phyloP scores from a whole-genome alignment of 2,113 vertebrate species.

The Pipra filicauda region DNA sequence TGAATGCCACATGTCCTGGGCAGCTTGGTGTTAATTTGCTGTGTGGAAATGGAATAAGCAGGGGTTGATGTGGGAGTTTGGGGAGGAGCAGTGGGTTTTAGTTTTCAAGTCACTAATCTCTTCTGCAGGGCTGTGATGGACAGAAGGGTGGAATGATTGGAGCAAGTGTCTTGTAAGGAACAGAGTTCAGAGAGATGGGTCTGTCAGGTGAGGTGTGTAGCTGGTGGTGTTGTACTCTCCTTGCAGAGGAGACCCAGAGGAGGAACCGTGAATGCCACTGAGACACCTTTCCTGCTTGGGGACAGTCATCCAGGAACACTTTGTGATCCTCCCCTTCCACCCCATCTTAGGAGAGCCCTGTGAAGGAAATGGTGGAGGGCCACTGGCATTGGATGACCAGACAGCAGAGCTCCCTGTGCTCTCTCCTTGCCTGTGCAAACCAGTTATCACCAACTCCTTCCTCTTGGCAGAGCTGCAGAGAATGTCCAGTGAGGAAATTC shows the following conservation, averaged over 20 bases:
- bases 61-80: neutral
- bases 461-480: neutral
- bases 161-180: neutral
- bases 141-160: neutral
- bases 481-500: neutral
- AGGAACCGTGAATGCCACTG: neutral
- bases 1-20: neutral
- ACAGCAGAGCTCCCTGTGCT: neutral
- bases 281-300: neutral
- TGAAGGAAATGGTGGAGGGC: neutral
- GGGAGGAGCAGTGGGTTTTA: neutral
- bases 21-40: neutral
- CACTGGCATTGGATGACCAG: neutral
- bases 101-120: neutral
- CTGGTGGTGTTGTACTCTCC: neutral
- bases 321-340: neutral
- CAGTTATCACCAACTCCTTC: neutral
- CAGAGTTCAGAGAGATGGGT: neutral
- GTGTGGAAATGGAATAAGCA: neutral
- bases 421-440: neutral
- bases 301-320: neutral
- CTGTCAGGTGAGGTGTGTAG: rapidly evolving
- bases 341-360: neutral
- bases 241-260: neutral
- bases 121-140: neutral